A percentile compares a stretch with the other conserved stretches of the same genome.
Evolutionary conservation across 2,797 vertebrate species (phyloP).

Genomic region (Trachops cirrhosus): DNA sequence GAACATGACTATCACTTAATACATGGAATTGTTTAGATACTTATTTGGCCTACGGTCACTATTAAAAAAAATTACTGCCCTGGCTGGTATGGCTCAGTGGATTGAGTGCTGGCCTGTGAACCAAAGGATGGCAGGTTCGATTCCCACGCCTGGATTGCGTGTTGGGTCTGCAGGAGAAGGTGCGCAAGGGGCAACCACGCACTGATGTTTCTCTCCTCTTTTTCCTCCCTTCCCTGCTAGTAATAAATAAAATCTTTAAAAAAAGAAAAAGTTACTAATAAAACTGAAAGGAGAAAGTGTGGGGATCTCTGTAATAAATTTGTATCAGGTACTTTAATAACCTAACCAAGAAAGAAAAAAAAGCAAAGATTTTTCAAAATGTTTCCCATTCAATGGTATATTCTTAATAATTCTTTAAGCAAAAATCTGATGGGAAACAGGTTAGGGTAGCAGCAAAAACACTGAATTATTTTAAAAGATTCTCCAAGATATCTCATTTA

Average conservation of each 20-base stretch:
- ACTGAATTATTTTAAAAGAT: not conserved
- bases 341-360: not conserved
- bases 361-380: not conserved
- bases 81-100: no score
- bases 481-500: not conserved
- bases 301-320: not conserved
- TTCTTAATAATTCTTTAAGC: not conserved
- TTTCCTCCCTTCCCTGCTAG: no score
- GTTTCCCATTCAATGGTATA: not conserved
- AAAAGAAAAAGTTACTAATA: not conserved
- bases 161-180: no score
- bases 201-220: no score
- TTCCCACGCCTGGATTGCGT: no score
- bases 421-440: not conserved
- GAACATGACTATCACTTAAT: not conserved
- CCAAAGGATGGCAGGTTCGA: no score
- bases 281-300: not conserved
- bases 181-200: no score
- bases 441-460: not conserved
- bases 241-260: no score
- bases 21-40: not conserved
- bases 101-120: no score
- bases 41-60: not conserved
- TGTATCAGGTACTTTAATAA: not conserved
- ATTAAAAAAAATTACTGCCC: not conserved